Base-by-base conservation (phyloP, 2,113 vertebrate genomes). In the Etheostoma cragini region DNA sequence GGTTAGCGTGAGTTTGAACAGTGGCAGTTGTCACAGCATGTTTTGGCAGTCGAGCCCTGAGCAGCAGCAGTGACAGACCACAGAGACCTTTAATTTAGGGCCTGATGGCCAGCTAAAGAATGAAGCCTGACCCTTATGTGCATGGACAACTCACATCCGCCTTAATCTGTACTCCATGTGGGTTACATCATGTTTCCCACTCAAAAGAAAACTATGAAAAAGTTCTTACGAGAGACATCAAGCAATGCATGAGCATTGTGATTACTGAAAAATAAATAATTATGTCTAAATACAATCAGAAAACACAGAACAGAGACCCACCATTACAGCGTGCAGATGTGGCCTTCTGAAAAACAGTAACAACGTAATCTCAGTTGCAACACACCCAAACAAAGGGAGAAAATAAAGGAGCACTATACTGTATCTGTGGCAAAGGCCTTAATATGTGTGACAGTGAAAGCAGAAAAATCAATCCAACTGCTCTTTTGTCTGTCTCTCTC, bases 331-430 rank as follows among this genome's bases (percentile, higher is more conserved):
- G 70, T 82, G 61, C 71, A 88, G 81, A 90, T 90, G 73, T 80
- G 86, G 78, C 84, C 81, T 82, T 89, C 79, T 66, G 46, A 63
- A 76, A 67, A 65, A 77, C 72, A 66, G 72, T 70, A 86, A 84
- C 65, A 74, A 35, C 53, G 84, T 80, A 35, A 81, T 80, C 78
- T 78, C 83, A 65, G 67, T 85, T 56, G 84, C 76, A 86, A 81
- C 16, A 47, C 57, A 76, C 24, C 61, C 78, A 78, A 80, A 84
- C 73, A 80, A 35, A 79, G 10, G 47, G 65, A 77, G 45, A 49
- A 73, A 81, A 86, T 78, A 91, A 89, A 86, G 78, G 54, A 87
- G 70, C 69, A 57, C 81, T 90, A 83, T 92, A 63, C 81, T 90
- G 83, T 92, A 64, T 78, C 47, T 24, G 75, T 61, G 6, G 57